A percentile compares a stretch with the other conserved stretches of the same genome.
Evolutionary conservation across 2,797 vertebrate species (phyloP).

Genomic region (Tauraco hartlaubi): DNA sequence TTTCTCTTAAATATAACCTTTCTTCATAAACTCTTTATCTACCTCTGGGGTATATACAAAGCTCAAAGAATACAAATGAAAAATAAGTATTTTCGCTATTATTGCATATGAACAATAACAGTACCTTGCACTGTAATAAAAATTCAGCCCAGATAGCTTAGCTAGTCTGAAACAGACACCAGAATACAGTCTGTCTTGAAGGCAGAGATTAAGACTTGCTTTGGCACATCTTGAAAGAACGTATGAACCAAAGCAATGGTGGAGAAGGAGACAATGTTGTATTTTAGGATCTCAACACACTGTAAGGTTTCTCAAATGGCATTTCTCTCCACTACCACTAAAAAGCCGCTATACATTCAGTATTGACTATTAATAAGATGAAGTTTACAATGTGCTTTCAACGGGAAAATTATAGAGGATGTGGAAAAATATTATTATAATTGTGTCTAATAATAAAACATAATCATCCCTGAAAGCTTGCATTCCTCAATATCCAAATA

Average conservation of each 20-base stretch:
- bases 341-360: conserved; percentile 51
- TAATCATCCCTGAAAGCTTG: background rate
- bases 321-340: conserved; percentile 69
- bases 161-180: conserved; percentile 19
- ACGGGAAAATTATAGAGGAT: conserved; percentile 22
- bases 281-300: conserved; percentile 71
- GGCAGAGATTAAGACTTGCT: conserved; percentile 57
- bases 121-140: conserved; percentile 40
- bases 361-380: conserved; percentile 43
- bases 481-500: background rate
- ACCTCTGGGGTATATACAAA: conserved; percentile 46
- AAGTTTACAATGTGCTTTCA: conserved; percentile 37
- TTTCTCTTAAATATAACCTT: conserved; percentile 73
- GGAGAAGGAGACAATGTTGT: conserved; percentile 60
- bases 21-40: conserved; percentile 59
- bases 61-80: conserved; percentile 51
- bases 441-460: background rate
- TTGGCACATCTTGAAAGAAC: conserved; percentile 62
- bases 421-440: conserved; percentile 5
- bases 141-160: conserved; percentile 39
- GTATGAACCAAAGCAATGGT: conserved; percentile 68
- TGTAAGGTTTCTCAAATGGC: conserved; percentile 72
- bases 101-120: conserved; percentile 40
- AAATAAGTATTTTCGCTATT: conserved; percentile 45
- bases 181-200: conserved; percentile 5